These are phyloP conservation scores for Phorcus lineatus DNA, from an alignment of 2,888 invertebrate genomes.

Conservation along the genomic window DNA sequence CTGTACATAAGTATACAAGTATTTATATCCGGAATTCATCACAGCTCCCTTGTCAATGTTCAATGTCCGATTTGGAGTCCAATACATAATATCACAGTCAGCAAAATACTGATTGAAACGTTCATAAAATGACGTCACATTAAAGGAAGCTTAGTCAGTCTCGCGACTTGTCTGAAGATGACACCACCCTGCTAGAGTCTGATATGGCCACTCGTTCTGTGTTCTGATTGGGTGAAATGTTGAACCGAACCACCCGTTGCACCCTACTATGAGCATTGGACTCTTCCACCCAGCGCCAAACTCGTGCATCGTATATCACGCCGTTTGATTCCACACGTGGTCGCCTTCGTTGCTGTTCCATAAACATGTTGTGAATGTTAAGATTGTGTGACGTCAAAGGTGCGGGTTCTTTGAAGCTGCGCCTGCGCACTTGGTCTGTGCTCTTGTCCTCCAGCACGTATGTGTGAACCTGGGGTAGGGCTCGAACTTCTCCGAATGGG, in stretches of 20 bases:
- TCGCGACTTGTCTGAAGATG: not conserved
- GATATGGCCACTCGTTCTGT: not conserved
- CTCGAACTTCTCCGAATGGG: slow-evolving; percentile 10
- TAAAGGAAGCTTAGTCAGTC: not conserved
- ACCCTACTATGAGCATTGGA: slow-evolving; percentile 4
- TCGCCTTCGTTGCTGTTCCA: slow-evolving; percentile 6
- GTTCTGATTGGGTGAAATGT: not conserved
- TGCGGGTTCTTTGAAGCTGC: not conserved
- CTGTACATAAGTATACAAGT: no score
- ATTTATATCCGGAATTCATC: no score
- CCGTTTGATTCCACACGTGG: not conserved
- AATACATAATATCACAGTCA: no score
- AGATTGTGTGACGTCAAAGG: slow-evolving; percentile 22
- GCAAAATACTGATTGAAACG: no score
- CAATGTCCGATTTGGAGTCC: no score
- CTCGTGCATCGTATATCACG: not conserved
- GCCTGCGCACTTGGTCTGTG: not conserved
- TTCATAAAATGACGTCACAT: no score
- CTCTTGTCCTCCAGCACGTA: slow-evolving; percentile 20
- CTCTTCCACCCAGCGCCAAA: slow-evolving; percentile 20
- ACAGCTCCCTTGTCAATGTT: no score
- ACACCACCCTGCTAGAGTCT: slow-evolving; percentile 1
- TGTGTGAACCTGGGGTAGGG: slow-evolving; percentile 15
- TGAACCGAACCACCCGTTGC: slow-evolving; percentile 13
- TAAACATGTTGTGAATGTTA: slow-evolving; percentile 25